These are phyloP conservation scores for Stylophora pistillata DNA, from an alignment of 64 coral and sea anemone species.

Conservation along the genomic window DNA sequence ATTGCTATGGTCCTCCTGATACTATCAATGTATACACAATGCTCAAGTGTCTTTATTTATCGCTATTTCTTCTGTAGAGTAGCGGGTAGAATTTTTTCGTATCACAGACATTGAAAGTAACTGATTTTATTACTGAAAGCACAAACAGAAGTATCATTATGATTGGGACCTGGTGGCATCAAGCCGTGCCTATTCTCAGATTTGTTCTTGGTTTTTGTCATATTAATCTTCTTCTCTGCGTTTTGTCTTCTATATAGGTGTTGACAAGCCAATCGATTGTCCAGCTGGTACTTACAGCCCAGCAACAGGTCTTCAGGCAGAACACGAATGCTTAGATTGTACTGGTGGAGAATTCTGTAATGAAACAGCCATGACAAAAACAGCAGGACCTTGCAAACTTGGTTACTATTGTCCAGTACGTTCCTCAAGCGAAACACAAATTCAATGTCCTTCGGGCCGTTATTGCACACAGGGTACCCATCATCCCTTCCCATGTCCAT, in stretches of 20 bases:
- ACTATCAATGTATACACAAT: too few species aligned
- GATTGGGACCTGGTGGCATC: too few species aligned
- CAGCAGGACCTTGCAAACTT: slow-evolving; percentile 75
- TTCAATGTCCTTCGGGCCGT: slow-evolving; percentile 72
- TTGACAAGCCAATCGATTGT: slow-evolving; percentile 73
- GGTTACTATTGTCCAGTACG: slow-evolving; percentile 84
- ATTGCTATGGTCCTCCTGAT: too few species aligned
- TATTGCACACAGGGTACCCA: slow-evolving; percentile 74
- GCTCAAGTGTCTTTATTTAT: too few species aligned
- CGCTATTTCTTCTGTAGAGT: too few species aligned
- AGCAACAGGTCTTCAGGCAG: slow-evolving; percentile 47
- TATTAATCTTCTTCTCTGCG: background rate
- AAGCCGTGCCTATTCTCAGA: too few species aligned
- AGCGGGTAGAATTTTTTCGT: too few species aligned
- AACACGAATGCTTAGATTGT: slow-evolving; percentile 81
- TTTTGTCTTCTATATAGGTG: slow-evolving; percentile 38
- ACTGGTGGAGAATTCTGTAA: slow-evolving; percentile 98
- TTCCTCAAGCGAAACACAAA: slow-evolving; percentile 64
- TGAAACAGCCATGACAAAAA: slow-evolving; percentile 75
- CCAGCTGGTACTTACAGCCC: slow-evolving; percentile 83
- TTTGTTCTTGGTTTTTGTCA: background rate
- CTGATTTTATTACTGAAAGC: too few species aligned
- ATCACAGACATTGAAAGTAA: too few species aligned
- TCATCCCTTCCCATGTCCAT: slow-evolving; percentile 77
- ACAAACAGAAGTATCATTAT: too few species aligned